These are phyloP conservation scores for Prorops nasuta DNA, from an alignment of 1,140 invertebrate species.

Conservation along the genomic window DNA sequence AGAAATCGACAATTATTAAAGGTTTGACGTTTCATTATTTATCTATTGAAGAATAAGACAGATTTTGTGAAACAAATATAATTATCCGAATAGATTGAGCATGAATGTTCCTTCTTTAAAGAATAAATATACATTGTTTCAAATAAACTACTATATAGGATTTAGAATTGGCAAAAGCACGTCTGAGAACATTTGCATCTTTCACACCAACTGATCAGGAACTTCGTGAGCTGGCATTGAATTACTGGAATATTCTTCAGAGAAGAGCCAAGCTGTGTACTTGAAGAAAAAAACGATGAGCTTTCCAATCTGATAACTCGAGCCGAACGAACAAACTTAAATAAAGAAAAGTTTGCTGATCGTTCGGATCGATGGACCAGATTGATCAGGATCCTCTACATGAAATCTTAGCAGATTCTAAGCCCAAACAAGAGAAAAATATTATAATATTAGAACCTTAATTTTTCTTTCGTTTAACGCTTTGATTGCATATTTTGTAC, in stretches of 20 bases:
- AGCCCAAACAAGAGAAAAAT: too few species aligned
- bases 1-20: conserved; percentile 45
- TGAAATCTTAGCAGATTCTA: too few species aligned
- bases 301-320: conserved; percentile 54
- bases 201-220: conserved; percentile 50
- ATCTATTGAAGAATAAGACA: background rate
- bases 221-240: conserved; percentile 30
- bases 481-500: too few species aligned
- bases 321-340: conserved; percentile 59
- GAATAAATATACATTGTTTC: background rate
- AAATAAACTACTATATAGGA: conserved; percentile 29
- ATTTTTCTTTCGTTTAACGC: too few species aligned
- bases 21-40: conserved; percentile 23
- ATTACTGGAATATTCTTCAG: conserved; percentile 31
- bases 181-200: conserved; percentile 43
- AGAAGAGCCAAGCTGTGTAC: conserved; percentile 12
- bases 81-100: background rate
- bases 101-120: background rate
- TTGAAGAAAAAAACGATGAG: conserved; percentile 8
- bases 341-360: conserved; percentile 54
- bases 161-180: conserved; percentile 41
- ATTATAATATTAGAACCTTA: too few species aligned
- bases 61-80: background rate
- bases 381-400: conserved; percentile 21
- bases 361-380: conserved; percentile 54